A percentile compares a stretch with the other conserved stretches of the same genome.
Evolutionary conservation across 2,797 vertebrate genomes (phyloP).

Genomic region (Rhinatrema bivittatum): DNA sequence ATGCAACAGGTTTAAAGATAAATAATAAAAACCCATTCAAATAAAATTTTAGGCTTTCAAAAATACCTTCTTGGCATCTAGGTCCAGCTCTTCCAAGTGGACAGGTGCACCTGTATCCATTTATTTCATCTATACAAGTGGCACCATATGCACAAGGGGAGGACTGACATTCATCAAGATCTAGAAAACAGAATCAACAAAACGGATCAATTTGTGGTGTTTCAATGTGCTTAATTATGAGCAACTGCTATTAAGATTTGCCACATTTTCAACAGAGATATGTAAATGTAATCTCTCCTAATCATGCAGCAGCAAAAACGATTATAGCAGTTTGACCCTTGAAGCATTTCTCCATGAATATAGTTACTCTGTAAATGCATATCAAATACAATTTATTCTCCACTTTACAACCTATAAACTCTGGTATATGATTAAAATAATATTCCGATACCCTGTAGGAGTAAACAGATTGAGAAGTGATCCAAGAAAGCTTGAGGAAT

Average conservation of each 20-base stretch:
- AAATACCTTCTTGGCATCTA: constrained; percentile 80
- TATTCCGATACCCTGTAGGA: too few relatives aligned
- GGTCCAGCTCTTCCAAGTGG: constrained; percentile 73
- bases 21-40: background rate
- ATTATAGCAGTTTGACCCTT: too few relatives aligned
- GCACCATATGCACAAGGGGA: constrained; percentile 84
- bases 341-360: too few relatives aligned
- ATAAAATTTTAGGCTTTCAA: background rate
- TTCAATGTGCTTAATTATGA: background rate
- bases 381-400: too few relatives aligned
- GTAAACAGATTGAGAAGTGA: too few relatives aligned
- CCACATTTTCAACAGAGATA: background rate
- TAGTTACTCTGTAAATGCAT: too few relatives aligned
- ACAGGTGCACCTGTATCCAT: constrained; percentile 78
- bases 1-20: too few relatives aligned
- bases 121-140: constrained; percentile 87
- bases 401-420: too few relatives aligned
- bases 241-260: background rate
- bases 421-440: too few relatives aligned
- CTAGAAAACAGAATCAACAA: constrained; percentile 40
- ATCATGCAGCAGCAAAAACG: too few relatives aligned
- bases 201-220: constrained; percentile 1
- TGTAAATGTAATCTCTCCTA: too few relatives aligned
- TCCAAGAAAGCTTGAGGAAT: too few relatives aligned
- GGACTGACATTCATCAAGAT: constrained; percentile 92